These are phyloP conservation scores for Uropetala carovei DNA, from an alignment of 2,888 invertebrate genomes.

Conservation along the genomic window DNA sequence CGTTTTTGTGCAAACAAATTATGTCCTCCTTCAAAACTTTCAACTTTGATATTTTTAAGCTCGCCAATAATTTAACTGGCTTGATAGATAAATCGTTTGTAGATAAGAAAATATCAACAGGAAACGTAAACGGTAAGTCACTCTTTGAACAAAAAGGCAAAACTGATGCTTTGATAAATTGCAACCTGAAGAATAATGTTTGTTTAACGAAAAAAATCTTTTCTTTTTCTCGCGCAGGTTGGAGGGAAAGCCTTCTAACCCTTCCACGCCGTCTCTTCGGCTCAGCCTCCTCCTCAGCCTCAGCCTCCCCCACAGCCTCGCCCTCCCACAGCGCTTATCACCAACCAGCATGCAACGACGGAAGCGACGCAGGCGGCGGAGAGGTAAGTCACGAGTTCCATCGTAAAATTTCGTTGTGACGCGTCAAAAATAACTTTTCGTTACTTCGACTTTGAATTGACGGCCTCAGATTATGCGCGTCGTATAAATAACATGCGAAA, in stretches of 20 bases:
- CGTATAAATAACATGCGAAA: too few species aligned
- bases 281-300: slow-evolving; percentile 39
- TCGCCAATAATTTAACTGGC: too few species aligned
- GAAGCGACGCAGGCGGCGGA: slow-evolving; percentile 23
- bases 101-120: not conserved
- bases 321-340: slow-evolving; percentile 54
- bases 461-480: too few species aligned
- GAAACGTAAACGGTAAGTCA: not conserved
- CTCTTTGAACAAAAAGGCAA: not conserved
- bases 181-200: not conserved
- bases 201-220: not conserved
- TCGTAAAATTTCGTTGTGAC: not conserved
- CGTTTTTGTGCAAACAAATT: too few species aligned
- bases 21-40: too few species aligned
- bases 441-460: too few species aligned
- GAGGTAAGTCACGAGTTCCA: not conserved
- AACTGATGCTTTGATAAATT: not conserved
- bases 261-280: slow-evolving; percentile 75
- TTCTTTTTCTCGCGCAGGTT: slow-evolving; percentile 79
- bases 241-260: slow-evolving; percentile 84
- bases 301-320: slow-evolving; percentile 39
- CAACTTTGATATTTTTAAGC: too few species aligned
- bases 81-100: not conserved
- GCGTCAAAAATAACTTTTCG: too few species aligned
- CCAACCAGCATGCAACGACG: slow-evolving; percentile 44